Conservation (phyloP, 2,797 vertebrate species). For the Characodon lateralis region DNA sequence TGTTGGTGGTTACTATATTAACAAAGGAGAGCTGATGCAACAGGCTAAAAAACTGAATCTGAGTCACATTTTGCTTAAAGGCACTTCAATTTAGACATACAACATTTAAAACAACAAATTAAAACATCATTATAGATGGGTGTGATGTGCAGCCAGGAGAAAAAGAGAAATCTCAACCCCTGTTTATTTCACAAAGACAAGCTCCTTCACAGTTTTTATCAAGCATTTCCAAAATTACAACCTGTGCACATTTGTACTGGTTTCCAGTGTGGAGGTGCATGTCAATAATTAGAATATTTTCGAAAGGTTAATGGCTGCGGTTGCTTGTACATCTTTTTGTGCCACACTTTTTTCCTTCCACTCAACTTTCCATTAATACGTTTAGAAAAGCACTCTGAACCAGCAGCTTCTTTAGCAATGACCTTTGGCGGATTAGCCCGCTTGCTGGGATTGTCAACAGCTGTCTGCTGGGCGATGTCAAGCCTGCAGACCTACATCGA, state of each 20-base stretch:
- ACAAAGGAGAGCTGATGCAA: neutral
- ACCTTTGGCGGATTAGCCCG: too few species aligned
- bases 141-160: neutral
- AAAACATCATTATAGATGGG: neutral
- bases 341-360: neutral
- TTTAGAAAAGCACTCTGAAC: neutral
- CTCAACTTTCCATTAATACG: neutral
- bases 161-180: neutral
- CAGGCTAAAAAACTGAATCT: neutral
- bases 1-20: slow-evolving; percentile 8
- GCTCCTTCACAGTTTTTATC: neutral
- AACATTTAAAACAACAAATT: neutral
- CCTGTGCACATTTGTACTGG: neutral
- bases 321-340: neutral
- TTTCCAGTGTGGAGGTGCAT: neutral
- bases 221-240: neutral
- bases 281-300: neutral
- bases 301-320: neutral
- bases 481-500: too few species aligned
- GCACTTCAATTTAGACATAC: neutral
- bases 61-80: neutral
- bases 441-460: too few species aligned
- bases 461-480: too few species aligned
- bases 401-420: neutral
- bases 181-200: neutral